These are phyloP conservation scores for Nibea albiflora DNA, from an alignment of 2,113 vertebrate genomes.

Conservation along the genomic window DNA sequence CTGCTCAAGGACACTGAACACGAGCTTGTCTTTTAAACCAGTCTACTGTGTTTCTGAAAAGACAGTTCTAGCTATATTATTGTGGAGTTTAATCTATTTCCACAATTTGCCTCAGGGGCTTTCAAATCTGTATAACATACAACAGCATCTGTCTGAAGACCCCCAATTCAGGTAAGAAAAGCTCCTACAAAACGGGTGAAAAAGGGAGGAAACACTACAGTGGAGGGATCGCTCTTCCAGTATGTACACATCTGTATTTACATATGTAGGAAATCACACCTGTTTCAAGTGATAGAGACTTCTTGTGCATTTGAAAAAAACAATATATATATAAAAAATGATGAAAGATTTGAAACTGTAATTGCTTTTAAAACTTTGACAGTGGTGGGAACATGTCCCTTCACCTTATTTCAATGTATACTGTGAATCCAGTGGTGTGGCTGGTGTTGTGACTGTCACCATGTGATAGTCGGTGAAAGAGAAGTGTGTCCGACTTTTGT, in stretches of 20 bases:
- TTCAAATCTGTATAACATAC: background rate
- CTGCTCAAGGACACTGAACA: conserved; percentile 18
- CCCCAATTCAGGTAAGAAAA: too few species aligned
- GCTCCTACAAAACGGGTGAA: too few species aligned
- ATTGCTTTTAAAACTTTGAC: background rate
- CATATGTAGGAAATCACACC: too few species aligned
- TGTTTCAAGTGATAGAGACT: background rate
- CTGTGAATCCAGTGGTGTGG: background rate
- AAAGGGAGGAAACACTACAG: too few species aligned
- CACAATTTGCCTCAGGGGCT: background rate
- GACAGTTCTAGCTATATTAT: background rate
- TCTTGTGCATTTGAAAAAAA: background rate
- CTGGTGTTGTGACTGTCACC: background rate
- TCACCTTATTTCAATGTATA: background rate
- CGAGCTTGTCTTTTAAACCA: background rate
- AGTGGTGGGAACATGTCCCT: too few species aligned
- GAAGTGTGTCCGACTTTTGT: conserved; percentile 1
- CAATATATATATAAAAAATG: background rate
- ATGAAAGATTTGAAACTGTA: background rate
- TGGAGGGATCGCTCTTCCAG: too few species aligned
- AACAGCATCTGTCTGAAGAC: too few species aligned
- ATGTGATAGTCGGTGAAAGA: background rate
- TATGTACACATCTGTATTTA: too few species aligned
- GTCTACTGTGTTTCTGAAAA: conserved; percentile 9
- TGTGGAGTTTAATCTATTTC: conserved; percentile 1